A percentile compares a stretch with the other conserved stretches of the same genome.
These are phyloP conservation scores for Diachasma alloeum DNA, from an alignment of 1,140 invertebrate genomes.

Conservation along the genomic window DNA sequence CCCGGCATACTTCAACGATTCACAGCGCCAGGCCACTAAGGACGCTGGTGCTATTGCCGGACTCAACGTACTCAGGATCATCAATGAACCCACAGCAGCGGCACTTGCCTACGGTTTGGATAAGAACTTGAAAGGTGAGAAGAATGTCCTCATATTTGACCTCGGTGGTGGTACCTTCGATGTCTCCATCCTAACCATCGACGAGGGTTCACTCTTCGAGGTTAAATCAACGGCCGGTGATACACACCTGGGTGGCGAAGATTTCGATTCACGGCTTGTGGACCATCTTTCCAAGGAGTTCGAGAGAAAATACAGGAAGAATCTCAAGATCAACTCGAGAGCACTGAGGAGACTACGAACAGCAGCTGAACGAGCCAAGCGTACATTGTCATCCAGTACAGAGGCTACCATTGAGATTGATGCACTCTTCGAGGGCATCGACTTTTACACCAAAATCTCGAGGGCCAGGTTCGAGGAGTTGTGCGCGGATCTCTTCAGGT, in stretches of 20 bases:
- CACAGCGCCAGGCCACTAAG: slow-evolving; percentile 75
- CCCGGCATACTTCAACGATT: slow-evolving; percentile 77
- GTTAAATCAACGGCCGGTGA: slow-evolving; percentile 81
- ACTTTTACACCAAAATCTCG: slow-evolving; percentile 78
- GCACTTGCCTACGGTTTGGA: slow-evolving; percentile 86
- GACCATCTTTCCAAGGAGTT: slow-evolving; percentile 75
- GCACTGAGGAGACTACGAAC: slow-evolving; percentile 64
- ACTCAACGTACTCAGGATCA: slow-evolving; percentile 82
- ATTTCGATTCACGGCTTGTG: slow-evolving; percentile 85
- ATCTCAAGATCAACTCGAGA: slow-evolving; percentile 61
- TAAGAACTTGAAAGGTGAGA: slow-evolving; percentile 81
- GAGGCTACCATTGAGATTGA: slow-evolving; percentile 78
- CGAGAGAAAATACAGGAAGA: slow-evolving; percentile 64
- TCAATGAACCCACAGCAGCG: slow-evolving; percentile 83
- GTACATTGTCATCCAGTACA: slow-evolving; percentile 78
- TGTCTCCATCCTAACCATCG: slow-evolving; percentile 87
- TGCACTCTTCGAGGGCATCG: slow-evolving; percentile 74
- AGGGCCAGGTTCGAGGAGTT: slow-evolving; percentile 84
- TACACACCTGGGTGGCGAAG: slow-evolving; percentile 78
- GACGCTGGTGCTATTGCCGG: slow-evolving; percentile 81
- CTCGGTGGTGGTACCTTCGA: slow-evolving; percentile 81
- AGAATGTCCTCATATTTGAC: slow-evolving; percentile 78
- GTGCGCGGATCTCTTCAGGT: slow-evolving; percentile 81
- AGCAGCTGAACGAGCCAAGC: slow-evolving; percentile 81
- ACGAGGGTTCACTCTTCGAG: slow-evolving; percentile 83